Evolutionary conservation across 1,140 invertebrate genomes (phyloP), one percentile per base, ranked within the genome.

Genomic region (Drosophila setifemur): DNA sequence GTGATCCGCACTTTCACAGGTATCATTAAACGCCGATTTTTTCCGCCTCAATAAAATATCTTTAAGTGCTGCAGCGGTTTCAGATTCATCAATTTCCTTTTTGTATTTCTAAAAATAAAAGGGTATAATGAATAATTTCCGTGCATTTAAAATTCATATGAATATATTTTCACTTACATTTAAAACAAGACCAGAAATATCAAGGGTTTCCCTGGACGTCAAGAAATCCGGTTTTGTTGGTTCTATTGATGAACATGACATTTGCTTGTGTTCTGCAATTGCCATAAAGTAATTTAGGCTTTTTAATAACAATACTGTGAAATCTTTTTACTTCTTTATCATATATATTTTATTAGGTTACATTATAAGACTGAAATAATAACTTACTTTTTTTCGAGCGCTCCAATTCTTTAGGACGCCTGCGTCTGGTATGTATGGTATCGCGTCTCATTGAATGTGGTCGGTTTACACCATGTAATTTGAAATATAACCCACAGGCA

Each of bases 361-460:
- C n/a, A n/a, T n/a, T n/a, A n/a, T n/a, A n/a, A n/a, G n/a, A n/a
- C n/a, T n/a, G n/a, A n/a, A n/a, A n/a, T 12, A 18, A 3, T 37
- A 8, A 16, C 79, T 81, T 91, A 77, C 92, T 87, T 25, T 91
- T 82, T 45, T 91, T 91, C 23, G 92, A 92, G 48, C 88, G 90
- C 74, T 92, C 93, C 73, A 93, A 93, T 73, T 94, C 93, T 75
- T 96, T 95, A 2, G 97, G 97, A 87, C 98, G 95, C 74, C 98
- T 93, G 91, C 98, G 96, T 64, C 98, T 92, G 11, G 97, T 99
- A 91, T 99, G 98, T 89, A 99, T 99, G 5, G 97, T 98, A 88
- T 99, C 98, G 86, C 98, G 96, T 78, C 97, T 93, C 97, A 99
- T 99, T 19, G 97, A 96, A 63, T 97, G 93, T 4, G 98, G 98